phyloP scores from a whole-genome alignment of 2,888 invertebrate genomes.

The Phaonia tiefii region DNA sequence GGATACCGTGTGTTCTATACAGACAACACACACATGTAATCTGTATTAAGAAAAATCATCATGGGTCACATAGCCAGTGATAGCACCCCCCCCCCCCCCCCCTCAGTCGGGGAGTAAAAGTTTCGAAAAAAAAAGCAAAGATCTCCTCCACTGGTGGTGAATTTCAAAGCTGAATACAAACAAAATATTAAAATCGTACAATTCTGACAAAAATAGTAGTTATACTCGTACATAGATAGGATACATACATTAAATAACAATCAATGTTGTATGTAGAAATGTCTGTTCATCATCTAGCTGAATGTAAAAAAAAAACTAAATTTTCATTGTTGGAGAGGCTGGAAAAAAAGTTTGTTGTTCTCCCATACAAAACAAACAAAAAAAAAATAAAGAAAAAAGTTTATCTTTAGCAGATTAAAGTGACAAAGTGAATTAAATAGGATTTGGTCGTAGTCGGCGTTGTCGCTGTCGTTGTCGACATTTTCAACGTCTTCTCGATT shows the following conservation, averaged over 20 bases:
- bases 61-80: constrained; percentile 17
- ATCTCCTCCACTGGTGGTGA: constrained; percentile 1
- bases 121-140: no score
- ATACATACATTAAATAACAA: constrained; percentile 41
- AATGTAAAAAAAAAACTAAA: constrained; percentile 25
- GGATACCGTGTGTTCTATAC: constrained; percentile 55
- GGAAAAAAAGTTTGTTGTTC: constrained; percentile 28
- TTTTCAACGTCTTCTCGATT: constrained; percentile 30
- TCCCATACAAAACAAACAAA: constrained; percentile 32
- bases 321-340: constrained; percentile 37
- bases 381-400: constrained; percentile 2
- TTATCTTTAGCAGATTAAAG: constrained; percentile 64
- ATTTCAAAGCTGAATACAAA: constrained; percentile 11
- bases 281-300: neutral
- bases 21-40: constrained; percentile 25
- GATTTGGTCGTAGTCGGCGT: constrained; percentile 32
- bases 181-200: neutral
- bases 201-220: constrained; percentile 14
- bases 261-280: constrained; percentile 8
- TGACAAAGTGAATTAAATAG: constrained; percentile 65
- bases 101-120: constrained; percentile 6
- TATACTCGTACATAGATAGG: constrained; percentile 35
- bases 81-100: neutral
- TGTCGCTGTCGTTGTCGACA: neutral
- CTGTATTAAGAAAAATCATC: constrained; percentile 41